These are phyloP conservation scores for Thripadectes ignobilis DNA, from an alignment of 2,797 vertebrate genomes.

Conservation along the genomic window DNA sequence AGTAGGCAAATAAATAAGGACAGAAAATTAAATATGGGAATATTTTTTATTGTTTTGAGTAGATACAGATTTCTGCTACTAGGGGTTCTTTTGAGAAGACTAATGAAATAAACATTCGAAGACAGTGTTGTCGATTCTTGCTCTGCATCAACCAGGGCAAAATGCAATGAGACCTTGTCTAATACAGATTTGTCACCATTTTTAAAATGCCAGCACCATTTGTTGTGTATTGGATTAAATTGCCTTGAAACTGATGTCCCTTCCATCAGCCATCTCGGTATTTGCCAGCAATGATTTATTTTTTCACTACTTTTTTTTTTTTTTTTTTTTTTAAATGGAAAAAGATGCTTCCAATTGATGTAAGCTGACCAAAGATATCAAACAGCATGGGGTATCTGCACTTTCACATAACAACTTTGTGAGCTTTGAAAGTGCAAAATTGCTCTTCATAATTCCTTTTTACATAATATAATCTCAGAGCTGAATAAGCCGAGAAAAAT, in stretches of 20 bases:
- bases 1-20: neutral
- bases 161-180: neutral
- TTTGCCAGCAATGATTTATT: neutral
- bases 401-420: neutral
- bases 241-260: neutral
- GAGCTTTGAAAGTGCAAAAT: neutral
- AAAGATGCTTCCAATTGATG: neutral
- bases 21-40: neutral
- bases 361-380: neutral
- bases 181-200: neutral
- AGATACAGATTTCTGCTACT: neutral
- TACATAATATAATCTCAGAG: neutral
- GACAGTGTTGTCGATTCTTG: neutral
- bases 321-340: neutral
- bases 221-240: neutral
- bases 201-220: neutral
- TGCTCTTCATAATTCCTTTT: neutral
- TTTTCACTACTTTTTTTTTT: neutral
- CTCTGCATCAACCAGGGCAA: neutral
- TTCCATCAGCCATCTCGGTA: neutral
- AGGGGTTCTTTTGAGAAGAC: neutral
- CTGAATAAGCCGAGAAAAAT: neutral
- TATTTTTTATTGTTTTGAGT: neutral
- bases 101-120: neutral
- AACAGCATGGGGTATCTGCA: neutral